Base-by-base conservation (phyloP, 2,113 vertebrate species). In the Globicephala melas region DNA sequence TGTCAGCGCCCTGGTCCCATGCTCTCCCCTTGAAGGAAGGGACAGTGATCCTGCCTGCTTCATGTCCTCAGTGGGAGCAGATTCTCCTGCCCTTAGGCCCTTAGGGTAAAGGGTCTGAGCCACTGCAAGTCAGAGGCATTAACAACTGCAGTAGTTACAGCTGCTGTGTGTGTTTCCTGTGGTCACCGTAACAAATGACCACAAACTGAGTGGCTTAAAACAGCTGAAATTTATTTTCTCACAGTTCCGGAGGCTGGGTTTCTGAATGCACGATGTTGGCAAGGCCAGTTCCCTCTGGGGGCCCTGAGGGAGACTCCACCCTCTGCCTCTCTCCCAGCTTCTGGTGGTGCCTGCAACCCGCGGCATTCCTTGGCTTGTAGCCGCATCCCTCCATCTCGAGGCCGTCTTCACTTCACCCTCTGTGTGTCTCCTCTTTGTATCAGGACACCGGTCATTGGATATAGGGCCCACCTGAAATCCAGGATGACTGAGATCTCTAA, bases 91-190 rank as follows among this genome's bases (percentile, higher is more conserved):
- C 68, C 17, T 10, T 63, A 4, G 55, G 20, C 77, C 76, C 55
- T 38, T 1, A 0, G n/a, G 50, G 8, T 25, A 3, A 18, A 36
- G 44, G 25, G n/a, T 8, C 88, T 7, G 17, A 74, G 36, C 31
- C 9, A 0, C 14, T 63, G 58, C 2, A 2, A 47, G 41, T 20
- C 63, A 13, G 0, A 21, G 41, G 25, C 5, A 3, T 15, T 28
- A 25, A 14, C 25, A 0, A 5, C 2, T 20, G 8, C 26, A 14
- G 4, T 1, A 9, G 50, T n/a, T 18, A 6, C 1, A 38, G 3
- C 85, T 28, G 10, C 38, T 31, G 8, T 3, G 12, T 55, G n/a
- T 38, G 53, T 60, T 81, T 93, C 60, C 63, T 68, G 47, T 26
- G 17, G 89, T n/a, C 15, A 13, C 60, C 5, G 0, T 11, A 25